Evolutionary conservation across 2,888 invertebrate species (phyloP), one percentile per base, ranked within the genome.

Genomic region (Acrobasis repandana): DNA sequence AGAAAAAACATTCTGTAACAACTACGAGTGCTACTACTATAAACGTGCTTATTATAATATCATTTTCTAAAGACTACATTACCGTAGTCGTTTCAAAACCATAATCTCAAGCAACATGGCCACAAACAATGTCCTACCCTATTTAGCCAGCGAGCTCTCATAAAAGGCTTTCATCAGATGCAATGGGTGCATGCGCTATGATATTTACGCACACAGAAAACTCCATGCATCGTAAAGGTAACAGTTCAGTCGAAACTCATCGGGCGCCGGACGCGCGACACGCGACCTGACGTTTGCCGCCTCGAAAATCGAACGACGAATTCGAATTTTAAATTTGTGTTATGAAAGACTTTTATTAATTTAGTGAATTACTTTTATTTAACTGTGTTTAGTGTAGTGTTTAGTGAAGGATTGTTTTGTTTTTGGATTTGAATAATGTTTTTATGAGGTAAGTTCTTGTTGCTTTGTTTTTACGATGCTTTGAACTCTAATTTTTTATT

Each of bases 121-220:
- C 54, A 54, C 54, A 54, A 38, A 54, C 52, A 54, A 54, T 54
- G 54, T 54, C 36, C 18, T 38, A 54, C 38, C 54, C 54, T 43
- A 54, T 54, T 54, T 54, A 54, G 54, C 38, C 54, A 54, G 36
- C 52, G 52, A 54, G 54, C 14, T 8, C 54, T 54, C 38, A 43
- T 54, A 38, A 54, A 54, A 54, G 54, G 38, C 54, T 54, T 54
- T 54, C 54, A 54, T 54, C 54, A 38, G 14, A 54, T 54, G 54
- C 54, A 54, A 11, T 38, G 52, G 18, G 38, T 54, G 54, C 54
- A 54, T 38, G 38, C 54, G 54, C 54, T 36, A 43, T 43, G 50
- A 49, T 33, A 54, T 36, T 34, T 54, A 54, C 54, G 54, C 54
- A 38, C 54, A 54, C 54, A 38, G 38, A 38, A 36, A 18, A 54